Base-by-base conservation (phyloP, 2,797 vertebrate species). In the Halcyon smyrnensis region DNA sequence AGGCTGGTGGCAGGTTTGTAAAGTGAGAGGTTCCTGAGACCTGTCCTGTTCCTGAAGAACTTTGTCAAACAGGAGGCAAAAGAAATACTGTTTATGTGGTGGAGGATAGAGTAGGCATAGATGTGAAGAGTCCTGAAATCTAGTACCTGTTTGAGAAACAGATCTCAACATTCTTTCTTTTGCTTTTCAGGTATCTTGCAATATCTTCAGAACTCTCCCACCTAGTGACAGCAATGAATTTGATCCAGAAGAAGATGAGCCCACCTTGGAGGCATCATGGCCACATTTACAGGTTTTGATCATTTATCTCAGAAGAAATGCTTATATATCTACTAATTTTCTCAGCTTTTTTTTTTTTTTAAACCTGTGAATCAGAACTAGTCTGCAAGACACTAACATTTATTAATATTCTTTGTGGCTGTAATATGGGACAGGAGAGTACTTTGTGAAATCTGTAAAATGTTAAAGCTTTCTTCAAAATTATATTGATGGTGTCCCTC, bases 121-220 rank as follows among this genome's bases (percentile, higher is more conserved):
- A 54, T 15, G 2, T 17, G 10, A 3, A 41, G 18, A 65, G 56
- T 34, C 73, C 46, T 84, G 39, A 54, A 74, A 65, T 60, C 32
- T 76, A 30, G 32, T 27, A 28, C 41, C 30, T 93, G 7, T 51
- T 37, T 68, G 62, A 71, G 92, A 86, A 96, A 50, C 39, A 56
- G 34, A 79, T 94, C 74, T 96, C 64, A 96, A 91, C 24, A 27
- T 87, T 92, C 27, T 78, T 95, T 92, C 62, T 90, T 97, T 95
- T 75, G 80, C 60, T 95, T 97, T 84, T 89, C 97, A 99, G 99
- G 99, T 99, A 97, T 99, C 99, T 98, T 99, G 99, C 98, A 99
- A 99, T 99, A 99, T 99, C 98, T 99, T 99, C 98, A 99, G 99
- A 98, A 99, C 99, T 97, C 99, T 99, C 98, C 99, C 99, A 95